Conservation (phyloP, 2,113 vertebrate genomes). For the Galbula dea region DNA sequence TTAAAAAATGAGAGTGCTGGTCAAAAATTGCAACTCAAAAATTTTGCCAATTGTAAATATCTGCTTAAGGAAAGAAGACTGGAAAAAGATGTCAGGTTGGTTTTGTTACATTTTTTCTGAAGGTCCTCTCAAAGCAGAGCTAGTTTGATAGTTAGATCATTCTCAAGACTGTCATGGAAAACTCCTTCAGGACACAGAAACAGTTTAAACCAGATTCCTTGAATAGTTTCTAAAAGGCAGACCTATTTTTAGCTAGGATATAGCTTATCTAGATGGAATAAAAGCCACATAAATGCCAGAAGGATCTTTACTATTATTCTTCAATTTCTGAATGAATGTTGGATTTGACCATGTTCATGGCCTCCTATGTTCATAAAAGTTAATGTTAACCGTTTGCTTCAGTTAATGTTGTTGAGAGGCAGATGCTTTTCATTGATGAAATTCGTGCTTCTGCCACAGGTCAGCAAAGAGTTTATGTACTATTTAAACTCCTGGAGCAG, state of each 20-base stretch:
- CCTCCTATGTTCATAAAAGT: neutral
- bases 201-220: neutral
- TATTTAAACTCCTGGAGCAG: neutral
- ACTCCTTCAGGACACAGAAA: neutral
- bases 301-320: neutral
- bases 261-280: neutral
- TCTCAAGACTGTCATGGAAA: neutral
- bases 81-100: fast-evolving
- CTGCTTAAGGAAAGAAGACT: neutral
- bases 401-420: neutral
- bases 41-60: neutral
- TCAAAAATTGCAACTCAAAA: neutral
- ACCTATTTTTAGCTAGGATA: neutral
- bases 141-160: neutral
- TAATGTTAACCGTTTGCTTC: neutral
- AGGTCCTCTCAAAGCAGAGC: neutral
- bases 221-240: neutral
- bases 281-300: neutral
- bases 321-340: neutral
- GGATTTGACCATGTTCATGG: neutral
- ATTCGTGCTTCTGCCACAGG: neutral
- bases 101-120: neutral
- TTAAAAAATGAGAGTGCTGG: neutral
- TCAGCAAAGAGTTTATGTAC: neutral
- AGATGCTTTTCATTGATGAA: neutral